A percentile compares a stretch with the other conserved stretches of the same genome.
Evolutionary conservation across 2,888 invertebrate species (phyloP).

Genomic region (Congeria kusceri): DNA sequence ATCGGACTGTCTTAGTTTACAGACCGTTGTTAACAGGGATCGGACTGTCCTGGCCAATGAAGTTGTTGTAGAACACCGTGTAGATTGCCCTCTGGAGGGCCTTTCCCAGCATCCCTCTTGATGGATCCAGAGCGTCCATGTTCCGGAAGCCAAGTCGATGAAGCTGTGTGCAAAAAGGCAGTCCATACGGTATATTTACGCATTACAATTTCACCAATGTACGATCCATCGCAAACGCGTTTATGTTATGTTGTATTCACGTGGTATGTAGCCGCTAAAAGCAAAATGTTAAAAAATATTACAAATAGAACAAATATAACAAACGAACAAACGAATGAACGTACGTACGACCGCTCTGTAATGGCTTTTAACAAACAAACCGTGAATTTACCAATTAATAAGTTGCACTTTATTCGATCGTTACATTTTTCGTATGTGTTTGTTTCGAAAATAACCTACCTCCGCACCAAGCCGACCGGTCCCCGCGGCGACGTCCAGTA

Average conservation of each 20-base stretch:
- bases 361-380: too few relatives aligned
- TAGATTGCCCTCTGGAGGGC: constrained; percentile 59
- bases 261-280: background rate
- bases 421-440: too few relatives aligned
- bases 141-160: constrained; percentile 54
- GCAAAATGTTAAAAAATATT: background rate
- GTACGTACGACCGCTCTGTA: too few relatives aligned
- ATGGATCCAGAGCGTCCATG: constrained; percentile 64
- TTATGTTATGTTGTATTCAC: background rate
- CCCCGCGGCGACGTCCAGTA: constrained; percentile 59
- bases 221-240: background rate
- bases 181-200: background rate
- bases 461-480: constrained; percentile 56
- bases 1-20: too few relatives aligned
- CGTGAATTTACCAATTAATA: too few relatives aligned
- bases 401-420: too few relatives aligned
- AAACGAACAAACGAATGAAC: too few relatives aligned
- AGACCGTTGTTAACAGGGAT: constrained; percentile 36
- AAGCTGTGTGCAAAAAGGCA: too few relatives aligned
- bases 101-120: constrained; percentile 56
- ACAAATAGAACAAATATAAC: too few relatives aligned
- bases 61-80: constrained; percentile 49
- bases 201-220: too few relatives aligned
- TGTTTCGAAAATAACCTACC: constrained; percentile 31
- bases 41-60: constrained; percentile 43